Evolutionary conservation across 2,797 vertebrate species (phyloP).

Genomic region (Pantherophis vulpinus): DNA sequence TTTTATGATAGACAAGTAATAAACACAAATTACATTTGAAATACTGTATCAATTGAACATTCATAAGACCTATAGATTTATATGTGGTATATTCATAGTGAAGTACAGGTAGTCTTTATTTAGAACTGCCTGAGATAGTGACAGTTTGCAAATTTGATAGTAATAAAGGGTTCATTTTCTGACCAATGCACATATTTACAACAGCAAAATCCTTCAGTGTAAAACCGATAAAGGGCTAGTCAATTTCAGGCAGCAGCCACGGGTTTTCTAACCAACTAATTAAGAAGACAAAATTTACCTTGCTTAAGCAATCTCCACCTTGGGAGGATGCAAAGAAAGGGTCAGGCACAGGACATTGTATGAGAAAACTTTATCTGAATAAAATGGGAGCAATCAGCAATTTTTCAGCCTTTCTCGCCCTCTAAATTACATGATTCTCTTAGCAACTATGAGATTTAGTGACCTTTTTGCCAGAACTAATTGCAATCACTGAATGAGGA

Average conservation of each 20-base stretch:
- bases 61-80: not conserved
- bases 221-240: not conserved
- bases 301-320: not conserved
- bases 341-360: not conserved
- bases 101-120: not conserved
- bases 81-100: not conserved
- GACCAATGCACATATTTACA: not conserved
- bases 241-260: not conserved
- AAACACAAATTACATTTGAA: not conserved
- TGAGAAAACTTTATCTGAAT: not conserved
- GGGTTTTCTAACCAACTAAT: not conserved
- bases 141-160: not conserved
- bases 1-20: not conserved
- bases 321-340: not conserved
- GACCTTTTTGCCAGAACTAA: not conserved
- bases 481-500: not conserved
- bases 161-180: not conserved
- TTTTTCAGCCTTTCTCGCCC: not conserved
- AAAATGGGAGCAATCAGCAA: not conserved
- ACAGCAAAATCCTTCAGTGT: not conserved
- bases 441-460: not conserved
- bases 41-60: not conserved
- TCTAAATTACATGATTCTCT: not conserved
- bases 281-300: not conserved
- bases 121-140: not conserved